phyloP scores from a whole-genome alignment of 2,888 invertebrate species.

The Corbicula japonica region DNA sequence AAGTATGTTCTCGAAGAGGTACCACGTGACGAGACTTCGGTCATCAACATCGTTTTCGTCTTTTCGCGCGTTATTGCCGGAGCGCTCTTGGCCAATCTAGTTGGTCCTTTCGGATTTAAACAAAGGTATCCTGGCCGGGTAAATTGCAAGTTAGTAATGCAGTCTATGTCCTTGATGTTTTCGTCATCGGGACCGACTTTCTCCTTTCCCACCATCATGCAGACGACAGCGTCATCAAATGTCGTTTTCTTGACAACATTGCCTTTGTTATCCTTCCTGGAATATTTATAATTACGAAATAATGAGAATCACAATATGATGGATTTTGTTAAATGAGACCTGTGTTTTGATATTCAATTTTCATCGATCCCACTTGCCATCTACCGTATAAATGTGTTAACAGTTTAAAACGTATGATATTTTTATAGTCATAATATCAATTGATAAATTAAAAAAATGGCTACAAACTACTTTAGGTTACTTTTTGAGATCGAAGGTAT shows the following conservation, averaged over 20 bases:
- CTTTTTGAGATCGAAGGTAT: too few species aligned
- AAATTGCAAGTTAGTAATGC: slow-evolving; percentile 34
- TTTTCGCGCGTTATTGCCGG: slow-evolving; percentile 59
- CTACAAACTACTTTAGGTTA: too few species aligned
- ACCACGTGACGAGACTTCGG: slow-evolving; percentile 57
- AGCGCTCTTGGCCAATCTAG: slow-evolving; percentile 53
- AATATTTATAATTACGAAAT: too few species aligned
- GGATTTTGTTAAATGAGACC: too few species aligned
- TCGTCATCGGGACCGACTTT: slow-evolving; percentile 53
- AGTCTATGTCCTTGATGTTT: slow-evolving; percentile 34
- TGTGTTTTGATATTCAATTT: too few species aligned
- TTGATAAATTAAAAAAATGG: too few species aligned
- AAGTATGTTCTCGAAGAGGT: slow-evolving; percentile 58
- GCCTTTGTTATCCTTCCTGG: slow-evolving; percentile 55
- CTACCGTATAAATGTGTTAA: too few species aligned
- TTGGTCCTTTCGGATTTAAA: slow-evolving; percentile 39
- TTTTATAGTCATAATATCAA: too few species aligned
- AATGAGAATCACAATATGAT: too few species aligned
- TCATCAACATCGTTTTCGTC: slow-evolving; percentile 55
- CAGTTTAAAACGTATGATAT: too few species aligned
- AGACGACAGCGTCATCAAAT: slow-evolving; percentile 58
- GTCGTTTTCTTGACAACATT: slow-evolving; percentile 51
- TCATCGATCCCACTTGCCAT: too few species aligned
- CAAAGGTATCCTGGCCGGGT: slow-evolving; percentile 60
- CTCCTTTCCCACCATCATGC: slow-evolving; percentile 66